Evolutionary conservation across 2,113 vertebrate species (phyloP).

Genomic region (Notothenia rossii): DNA sequence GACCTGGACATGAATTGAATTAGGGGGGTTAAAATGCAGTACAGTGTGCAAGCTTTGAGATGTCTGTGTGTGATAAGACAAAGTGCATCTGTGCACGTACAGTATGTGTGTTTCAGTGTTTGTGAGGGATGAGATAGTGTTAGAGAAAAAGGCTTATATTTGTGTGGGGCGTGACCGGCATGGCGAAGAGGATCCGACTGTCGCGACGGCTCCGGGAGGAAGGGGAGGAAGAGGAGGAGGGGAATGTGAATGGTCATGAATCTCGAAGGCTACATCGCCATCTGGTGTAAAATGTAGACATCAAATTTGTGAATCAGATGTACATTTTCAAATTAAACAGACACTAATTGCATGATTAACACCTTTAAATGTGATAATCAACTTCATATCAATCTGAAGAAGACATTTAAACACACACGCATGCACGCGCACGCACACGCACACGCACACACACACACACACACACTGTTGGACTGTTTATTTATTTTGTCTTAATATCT

Average conservation of each 20-base stretch:
- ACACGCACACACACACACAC: not conserved
- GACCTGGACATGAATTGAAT: not conserved
- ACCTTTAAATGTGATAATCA: too few relatives aligned
- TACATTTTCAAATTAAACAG: not conserved
- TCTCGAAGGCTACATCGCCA: slow-evolving; percentile 60
- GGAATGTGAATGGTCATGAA: slow-evolving; percentile 35
- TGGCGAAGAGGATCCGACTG: slow-evolving; percentile 74
- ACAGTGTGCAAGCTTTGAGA: not conserved
- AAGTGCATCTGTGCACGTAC: not conserved
- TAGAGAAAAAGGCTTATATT: slow-evolving; percentile 63
- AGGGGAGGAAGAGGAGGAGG: slow-evolving; percentile 37
- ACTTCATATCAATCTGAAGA: too few relatives aligned
- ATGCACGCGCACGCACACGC: not conserved
- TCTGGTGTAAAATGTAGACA: slow-evolving; percentile 51
- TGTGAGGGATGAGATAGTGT: slow-evolving; percentile 19
- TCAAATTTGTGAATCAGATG: not conserved
- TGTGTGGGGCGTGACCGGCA: slow-evolving; percentile 80
- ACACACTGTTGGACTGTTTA: too few relatives aligned
- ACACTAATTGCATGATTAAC: not conserved
- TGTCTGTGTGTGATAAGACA: slow-evolving; percentile 10
- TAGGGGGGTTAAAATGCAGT: slow-evolving; percentile 1
- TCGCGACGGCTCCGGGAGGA: slow-evolving; percentile 62
- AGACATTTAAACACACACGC: not conserved
- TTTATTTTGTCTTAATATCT: too few relatives aligned
- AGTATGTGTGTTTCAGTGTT: slow-evolving; percentile 3